A percentile compares a stretch with the other conserved stretches of the same genome.
These are phyloP conservation scores for Hydropotes inermis DNA, from an alignment of 2,113 vertebrate species.

Conservation along the genomic window DNA sequence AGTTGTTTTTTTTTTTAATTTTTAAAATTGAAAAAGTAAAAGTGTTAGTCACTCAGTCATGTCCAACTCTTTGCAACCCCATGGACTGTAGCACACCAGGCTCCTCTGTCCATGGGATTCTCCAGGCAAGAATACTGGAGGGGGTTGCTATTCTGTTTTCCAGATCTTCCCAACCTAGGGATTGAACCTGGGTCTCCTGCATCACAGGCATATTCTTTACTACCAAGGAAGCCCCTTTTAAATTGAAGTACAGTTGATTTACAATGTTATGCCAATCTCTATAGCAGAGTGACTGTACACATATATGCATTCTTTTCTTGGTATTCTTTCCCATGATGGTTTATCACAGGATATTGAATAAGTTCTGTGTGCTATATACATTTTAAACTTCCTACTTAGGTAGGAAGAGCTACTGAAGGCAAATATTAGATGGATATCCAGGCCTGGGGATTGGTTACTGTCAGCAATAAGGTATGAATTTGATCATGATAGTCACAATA, in stretches of 20 bases:
- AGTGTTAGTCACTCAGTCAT: not conserved
- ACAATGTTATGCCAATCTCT: not conserved
- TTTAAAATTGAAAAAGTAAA: not conserved
- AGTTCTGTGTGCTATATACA: not conserved
- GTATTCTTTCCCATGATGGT: not conserved
- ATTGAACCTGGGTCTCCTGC: not conserved
- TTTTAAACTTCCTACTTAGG: not conserved
- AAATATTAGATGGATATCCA: not conserved
- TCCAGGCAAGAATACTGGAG: not conserved
- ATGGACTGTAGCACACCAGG: not conserved
- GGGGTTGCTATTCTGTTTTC: not conserved
- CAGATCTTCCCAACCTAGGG: not conserved
- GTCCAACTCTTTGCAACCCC: not conserved
- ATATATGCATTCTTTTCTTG: not conserved
- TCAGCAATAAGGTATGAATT: not conserved
- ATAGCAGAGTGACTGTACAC: not conserved
- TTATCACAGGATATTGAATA: not conserved
- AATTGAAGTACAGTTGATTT: not conserved
- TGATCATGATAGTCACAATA: not conserved
- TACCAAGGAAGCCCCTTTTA: not conserved
- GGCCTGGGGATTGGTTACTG: not conserved
- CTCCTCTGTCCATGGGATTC: not conserved
- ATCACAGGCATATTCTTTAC: not conserved
- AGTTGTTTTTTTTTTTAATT: not conserved
- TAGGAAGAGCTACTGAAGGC: not conserved